These are phyloP conservation scores for Nemotelus nigrinus DNA, from an alignment of 2,888 invertebrate species.

Conservation along the genomic window DNA sequence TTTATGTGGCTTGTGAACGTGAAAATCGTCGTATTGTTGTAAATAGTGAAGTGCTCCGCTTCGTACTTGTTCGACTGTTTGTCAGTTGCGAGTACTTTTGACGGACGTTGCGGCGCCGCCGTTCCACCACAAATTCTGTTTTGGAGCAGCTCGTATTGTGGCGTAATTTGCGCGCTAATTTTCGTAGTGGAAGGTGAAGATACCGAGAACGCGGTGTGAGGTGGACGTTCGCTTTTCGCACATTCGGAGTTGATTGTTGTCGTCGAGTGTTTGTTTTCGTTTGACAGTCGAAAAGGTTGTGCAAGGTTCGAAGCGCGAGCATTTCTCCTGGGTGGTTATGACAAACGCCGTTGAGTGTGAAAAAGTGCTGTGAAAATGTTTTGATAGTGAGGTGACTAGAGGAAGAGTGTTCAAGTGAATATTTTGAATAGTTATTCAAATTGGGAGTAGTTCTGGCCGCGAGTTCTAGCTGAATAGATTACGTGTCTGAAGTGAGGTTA, in stretches of 20 bases:
- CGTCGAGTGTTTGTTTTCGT: slow-evolving; percentile 31
- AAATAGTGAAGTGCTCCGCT: background rate
- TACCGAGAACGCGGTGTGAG: slow-evolving; percentile 2
- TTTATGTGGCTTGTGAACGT: background rate
- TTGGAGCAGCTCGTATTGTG: background rate
- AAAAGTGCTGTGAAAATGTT: background rate
- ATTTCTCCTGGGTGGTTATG: background rate
- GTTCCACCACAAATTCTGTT: background rate
- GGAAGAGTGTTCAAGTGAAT: background rate
- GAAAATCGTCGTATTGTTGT: background rate
- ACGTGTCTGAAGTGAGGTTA: slow-evolving; percentile 47
- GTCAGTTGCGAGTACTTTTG: background rate
- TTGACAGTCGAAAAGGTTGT: slow-evolving; percentile 13
- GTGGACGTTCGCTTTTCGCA: background rate
- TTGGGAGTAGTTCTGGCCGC: background rate
- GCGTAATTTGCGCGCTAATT: slow-evolving; percentile 44
- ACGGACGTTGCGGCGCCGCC: slow-evolving; percentile 29
- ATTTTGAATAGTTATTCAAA: background rate
- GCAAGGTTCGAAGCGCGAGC: background rate
- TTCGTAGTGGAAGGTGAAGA: background rate
- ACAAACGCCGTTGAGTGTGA: background rate
- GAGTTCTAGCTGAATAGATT: background rate
- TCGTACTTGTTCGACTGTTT: background rate
- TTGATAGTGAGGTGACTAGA: background rate
- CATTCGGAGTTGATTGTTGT: background rate